These are phyloP conservation scores for Neodiprion pinetum DNA, from an alignment of 1,140 invertebrate genomes.

Conservation along the genomic window DNA sequence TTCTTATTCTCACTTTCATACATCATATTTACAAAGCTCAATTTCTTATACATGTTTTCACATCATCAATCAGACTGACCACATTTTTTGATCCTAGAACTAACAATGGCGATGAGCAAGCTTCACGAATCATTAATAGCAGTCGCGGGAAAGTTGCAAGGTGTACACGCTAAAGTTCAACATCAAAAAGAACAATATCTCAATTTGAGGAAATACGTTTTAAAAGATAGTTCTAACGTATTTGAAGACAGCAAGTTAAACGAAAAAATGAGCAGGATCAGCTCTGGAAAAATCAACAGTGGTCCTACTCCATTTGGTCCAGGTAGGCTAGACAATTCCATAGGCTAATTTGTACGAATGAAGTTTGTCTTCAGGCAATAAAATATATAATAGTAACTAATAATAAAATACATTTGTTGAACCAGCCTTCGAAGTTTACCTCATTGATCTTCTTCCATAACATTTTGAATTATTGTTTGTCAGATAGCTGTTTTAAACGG, in stretches of 20 bases:
- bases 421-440: no score
- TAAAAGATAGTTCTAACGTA: conserved; percentile 81
- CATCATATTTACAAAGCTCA: not conserved
- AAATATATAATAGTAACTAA: no score
- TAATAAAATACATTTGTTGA: not conserved
- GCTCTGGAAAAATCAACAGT: conserved; percentile 54
- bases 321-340: conserved; percentile 38
- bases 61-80: not conserved
- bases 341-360: no score
- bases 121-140: conserved; percentile 87
- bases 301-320: conserved; percentile 69
- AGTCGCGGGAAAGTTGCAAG: conserved; percentile 82
- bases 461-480: no score
- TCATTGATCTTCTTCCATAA: no score
- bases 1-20: conserved; percentile 9
- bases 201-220: conserved; percentile 77
- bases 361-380: no score
- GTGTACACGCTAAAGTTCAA: conserved; percentile 77
- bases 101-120: conserved; percentile 76
- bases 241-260: conserved; percentile 68
- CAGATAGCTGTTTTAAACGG: no score
- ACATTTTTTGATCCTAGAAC: conserved; percentile 64
- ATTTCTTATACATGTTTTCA: not conserved
- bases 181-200: conserved; percentile 85
- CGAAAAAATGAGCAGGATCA: conserved; percentile 44